These are phyloP conservation scores for Phenacoccus solenopsis DNA, from an alignment of 1,140 invertebrate species.

Conservation along the genomic window DNA sequence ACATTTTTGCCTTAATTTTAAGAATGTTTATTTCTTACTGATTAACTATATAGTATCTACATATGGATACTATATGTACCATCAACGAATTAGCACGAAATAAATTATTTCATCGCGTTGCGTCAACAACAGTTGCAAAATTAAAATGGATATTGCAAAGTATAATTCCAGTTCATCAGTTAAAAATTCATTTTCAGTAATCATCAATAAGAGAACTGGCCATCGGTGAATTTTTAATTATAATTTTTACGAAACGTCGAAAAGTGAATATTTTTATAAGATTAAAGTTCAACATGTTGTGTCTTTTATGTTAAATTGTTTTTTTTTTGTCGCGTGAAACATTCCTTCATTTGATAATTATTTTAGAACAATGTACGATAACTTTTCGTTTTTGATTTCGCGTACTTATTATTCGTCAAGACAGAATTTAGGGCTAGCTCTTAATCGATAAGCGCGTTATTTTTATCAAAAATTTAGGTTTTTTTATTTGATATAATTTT, in stretches of 20 bases:
- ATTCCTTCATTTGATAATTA: background rate
- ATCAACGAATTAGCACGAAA: background rate
- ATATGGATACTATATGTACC: no score
- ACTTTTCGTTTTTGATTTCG: background rate
- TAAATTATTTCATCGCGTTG: background rate
- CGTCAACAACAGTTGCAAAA: background rate
- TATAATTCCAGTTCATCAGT: no score
- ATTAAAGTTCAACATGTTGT: background rate
- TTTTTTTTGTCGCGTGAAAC: background rate
- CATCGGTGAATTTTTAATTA: no score
- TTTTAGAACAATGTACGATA: background rate
- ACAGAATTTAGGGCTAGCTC: background rate
- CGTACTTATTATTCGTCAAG: no score
- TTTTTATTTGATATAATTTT: no score
- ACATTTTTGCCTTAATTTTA: background rate
- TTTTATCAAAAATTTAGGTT: no score
- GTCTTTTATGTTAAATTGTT: conserved; percentile 4
- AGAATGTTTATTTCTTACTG: background rate
- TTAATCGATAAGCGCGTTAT: background rate
- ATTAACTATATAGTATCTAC: no score
- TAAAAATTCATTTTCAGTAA: no score
- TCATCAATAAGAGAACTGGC: no score
- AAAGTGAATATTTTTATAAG: background rate
- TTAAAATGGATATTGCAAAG: no score
- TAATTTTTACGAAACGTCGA: no score